Conservation (phyloP, 1,140 invertebrate genomes). For the Zaprionus ghesquierei region DNA sequence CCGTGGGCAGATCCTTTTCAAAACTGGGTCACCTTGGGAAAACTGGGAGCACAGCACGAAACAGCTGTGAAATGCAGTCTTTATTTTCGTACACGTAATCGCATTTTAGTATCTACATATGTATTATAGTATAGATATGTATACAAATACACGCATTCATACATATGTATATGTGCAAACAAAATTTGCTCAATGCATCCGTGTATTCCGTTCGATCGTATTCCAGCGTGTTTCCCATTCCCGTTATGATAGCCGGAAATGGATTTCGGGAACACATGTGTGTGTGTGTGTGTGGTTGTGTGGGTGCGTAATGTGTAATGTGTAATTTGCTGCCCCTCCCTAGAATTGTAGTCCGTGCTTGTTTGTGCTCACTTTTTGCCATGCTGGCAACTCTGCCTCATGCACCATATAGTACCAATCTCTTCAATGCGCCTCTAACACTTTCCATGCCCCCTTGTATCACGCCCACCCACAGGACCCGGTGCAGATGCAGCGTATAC, state of each 20-base stretch:
- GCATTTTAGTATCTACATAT: background rate
- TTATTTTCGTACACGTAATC: background rate
- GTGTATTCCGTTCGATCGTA: background rate
- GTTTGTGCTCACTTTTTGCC: background rate
- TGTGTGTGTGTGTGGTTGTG: background rate
- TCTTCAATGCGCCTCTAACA: background rate
- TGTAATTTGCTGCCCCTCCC: background rate
- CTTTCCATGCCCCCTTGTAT: background rate
- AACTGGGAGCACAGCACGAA: background rate
- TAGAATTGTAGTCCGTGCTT: background rate
- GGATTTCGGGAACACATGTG: background rate
- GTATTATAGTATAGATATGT: no score
- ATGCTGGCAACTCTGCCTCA: background rate
- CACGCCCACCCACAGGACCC: slow-evolving; percentile 54
- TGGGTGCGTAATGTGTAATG: background rate
- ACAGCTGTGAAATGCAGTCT: background rate
- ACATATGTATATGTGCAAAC: background rate
- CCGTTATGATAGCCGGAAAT: no score
- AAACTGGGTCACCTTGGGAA: background rate
- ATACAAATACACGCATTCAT: no score
- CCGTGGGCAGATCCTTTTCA: background rate
- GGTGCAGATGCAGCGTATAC: slow-evolving; percentile 70
- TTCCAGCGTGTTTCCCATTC: background rate
- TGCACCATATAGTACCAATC: background rate
- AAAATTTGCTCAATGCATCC: background rate